phyloP scores from a whole-genome alignment of 1,140 invertebrate genomes.

The Brachionus asplanchnoidis region DNA sequence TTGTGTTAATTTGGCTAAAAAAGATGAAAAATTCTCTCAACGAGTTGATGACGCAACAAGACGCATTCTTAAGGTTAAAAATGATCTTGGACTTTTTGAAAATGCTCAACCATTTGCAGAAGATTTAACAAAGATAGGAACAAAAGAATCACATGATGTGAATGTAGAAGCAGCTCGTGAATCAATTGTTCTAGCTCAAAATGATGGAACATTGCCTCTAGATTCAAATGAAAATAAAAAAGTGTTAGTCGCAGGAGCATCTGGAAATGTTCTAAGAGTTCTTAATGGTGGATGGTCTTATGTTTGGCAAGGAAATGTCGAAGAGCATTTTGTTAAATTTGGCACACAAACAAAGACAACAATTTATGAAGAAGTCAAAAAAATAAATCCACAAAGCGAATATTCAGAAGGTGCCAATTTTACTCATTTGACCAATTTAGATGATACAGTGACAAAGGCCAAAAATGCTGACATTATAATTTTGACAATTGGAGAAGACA shows the following conservation, averaged over 20 bases:
- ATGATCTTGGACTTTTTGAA: neutral
- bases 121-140: neutral
- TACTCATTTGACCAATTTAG: neutral
- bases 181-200: neutral
- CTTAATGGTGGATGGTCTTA: slow-evolving; percentile 30
- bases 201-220: neutral
- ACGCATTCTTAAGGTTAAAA: neutral
- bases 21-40: neutral
- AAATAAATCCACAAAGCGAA: neutral
- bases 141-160: neutral
- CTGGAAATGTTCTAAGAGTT: neutral
- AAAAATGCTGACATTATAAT: neutral
- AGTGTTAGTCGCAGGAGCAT: neutral
- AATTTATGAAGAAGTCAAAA: neutral
- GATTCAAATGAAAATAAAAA: neutral
- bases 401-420: neutral
- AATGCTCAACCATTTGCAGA: neutral
- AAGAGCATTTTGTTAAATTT: neutral
- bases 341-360: neutral
- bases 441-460: neutral
- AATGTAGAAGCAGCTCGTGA: neutral
- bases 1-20: neutral
- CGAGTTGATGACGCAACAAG: neutral
- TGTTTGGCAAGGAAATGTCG: slow-evolving; percentile 9
- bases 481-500: neutral